phyloP scores from a whole-genome alignment of 2,113 vertebrate genomes.

The Speoplatyrhinus poulsoni region DNA sequence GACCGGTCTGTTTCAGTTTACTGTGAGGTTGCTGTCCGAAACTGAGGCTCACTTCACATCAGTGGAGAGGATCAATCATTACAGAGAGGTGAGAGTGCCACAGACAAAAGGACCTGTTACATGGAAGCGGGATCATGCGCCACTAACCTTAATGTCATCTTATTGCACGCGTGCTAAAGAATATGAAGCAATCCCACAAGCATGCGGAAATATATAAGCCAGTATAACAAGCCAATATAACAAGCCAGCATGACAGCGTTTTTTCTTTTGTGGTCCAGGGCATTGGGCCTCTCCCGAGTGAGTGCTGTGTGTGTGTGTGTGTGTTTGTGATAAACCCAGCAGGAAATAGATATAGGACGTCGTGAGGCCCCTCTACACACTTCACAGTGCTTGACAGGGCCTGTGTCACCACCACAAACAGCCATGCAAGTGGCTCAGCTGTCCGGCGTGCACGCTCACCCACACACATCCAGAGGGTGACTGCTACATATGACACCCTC shows the following conservation, averaged over 20 bases:
- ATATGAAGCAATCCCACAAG: no score
- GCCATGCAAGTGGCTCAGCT: constrained; percentile 35
- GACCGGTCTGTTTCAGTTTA: constrained; percentile 83
- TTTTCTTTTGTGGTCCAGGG: background rate
- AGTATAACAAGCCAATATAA: background rate
- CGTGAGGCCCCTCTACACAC: constrained; percentile 28
- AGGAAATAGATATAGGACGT: constrained; percentile 35
- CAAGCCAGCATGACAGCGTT: constrained; percentile 7
- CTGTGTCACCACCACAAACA: constrained; percentile 33
- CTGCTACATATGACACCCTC: constrained; percentile 15
- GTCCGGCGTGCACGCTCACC: constrained; percentile 2
- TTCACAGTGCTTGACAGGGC: constrained; percentile 36
- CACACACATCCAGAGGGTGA: constrained; percentile 31
- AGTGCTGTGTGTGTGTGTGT: constrained; percentile 6
- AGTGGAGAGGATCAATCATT: constrained; percentile 85
- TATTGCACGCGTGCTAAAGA: no score
- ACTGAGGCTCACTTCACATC: constrained; percentile 84
- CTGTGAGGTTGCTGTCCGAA: constrained; percentile 79
- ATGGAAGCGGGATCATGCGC: constrained; percentile 18
- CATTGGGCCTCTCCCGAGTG: background rate
- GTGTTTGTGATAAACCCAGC: constrained; percentile 25
- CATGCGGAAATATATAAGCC: constrained; percentile 4
- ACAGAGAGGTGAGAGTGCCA: constrained; percentile 75
- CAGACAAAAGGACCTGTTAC: constrained; percentile 3
- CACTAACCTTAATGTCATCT: background rate